Conservation (phyloP, 2,888 invertebrate genomes). For the Stenchaetothrips biformis region DNA sequence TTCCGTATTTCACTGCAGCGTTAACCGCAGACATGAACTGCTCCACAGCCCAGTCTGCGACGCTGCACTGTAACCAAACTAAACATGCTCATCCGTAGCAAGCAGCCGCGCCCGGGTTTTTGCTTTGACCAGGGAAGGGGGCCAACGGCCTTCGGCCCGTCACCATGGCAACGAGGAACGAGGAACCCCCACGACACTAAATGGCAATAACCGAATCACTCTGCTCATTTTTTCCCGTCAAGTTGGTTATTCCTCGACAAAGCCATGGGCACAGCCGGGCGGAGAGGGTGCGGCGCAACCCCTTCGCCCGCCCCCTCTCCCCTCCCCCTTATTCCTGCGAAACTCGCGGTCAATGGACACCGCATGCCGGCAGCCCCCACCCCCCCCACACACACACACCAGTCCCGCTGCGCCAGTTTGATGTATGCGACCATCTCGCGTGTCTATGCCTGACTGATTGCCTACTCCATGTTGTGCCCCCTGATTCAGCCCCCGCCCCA, state of each 20-base stretch:
- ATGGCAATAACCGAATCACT: too few relatives aligned
- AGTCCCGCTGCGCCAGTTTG: neutral
- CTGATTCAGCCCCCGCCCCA: neutral
- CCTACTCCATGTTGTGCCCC: neutral
- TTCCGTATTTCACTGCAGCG: neutral
- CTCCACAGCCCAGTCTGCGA: neutral
- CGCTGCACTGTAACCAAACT: too few relatives aligned
- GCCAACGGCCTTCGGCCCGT: too few relatives aligned
- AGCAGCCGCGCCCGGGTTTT: too few relatives aligned
- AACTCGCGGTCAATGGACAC: neutral
- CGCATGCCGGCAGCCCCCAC: neutral
- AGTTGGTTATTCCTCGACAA: too few relatives aligned
- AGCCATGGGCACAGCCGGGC: too few relatives aligned
- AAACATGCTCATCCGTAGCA: too few relatives aligned
- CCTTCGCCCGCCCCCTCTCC: neutral
- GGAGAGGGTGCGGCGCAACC: too few relatives aligned
- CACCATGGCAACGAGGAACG: too few relatives aligned
- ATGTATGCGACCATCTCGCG: neutral
- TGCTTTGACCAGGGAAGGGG: too few relatives aligned
- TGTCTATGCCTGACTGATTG: slow-evolving; percentile 6
- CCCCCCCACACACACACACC: neutral
- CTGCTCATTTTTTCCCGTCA: too few relatives aligned
- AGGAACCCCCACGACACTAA: too few relatives aligned
- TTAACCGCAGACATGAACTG: neutral
- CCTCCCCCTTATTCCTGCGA: neutral